phyloP scores from a whole-genome alignment of 2,888 invertebrate genomes.

The Drosophila merina region DNA sequence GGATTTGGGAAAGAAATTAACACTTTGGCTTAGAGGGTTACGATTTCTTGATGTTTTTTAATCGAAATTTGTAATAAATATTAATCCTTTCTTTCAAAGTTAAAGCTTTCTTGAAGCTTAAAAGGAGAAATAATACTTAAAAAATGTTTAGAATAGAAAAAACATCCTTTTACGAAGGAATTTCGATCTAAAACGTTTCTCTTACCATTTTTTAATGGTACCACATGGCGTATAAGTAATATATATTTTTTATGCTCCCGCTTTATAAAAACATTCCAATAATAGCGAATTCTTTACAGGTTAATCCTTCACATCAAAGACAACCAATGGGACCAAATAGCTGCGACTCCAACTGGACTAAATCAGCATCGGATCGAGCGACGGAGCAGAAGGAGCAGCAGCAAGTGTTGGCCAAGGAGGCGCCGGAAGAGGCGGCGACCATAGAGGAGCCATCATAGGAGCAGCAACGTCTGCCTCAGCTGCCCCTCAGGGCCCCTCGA shows the following conservation, averaged over 20 bases:
- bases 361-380: conserved; percentile 47
- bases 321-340: conserved; percentile 75
- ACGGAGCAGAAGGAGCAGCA: conserved; percentile 7
- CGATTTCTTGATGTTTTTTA: no score
- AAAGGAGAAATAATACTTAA: no score
- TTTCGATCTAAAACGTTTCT: no score
- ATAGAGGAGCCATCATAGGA: conserved; percentile 63
- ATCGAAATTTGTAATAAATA: no score
- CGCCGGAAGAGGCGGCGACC: conserved; percentile 20
- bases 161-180: no score
- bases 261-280: not conserved
- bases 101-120: no score
- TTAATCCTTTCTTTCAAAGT: no score
- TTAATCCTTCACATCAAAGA: conserved; percentile 37
- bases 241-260: not conserved
- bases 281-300: not conserved
- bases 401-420: conserved; percentile 26
- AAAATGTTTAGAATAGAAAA: no score
- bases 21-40: not conserved
- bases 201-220: not conserved
- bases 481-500: conserved; percentile 64
- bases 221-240: conserved; percentile 42
- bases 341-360: conserved; percentile 54
- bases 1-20: not conserved
- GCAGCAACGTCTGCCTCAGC: conserved; percentile 69